These are phyloP conservation scores for Stigmatopora argus DNA, from an alignment of 2,113 vertebrate genomes.

Conservation along the genomic window DNA sequence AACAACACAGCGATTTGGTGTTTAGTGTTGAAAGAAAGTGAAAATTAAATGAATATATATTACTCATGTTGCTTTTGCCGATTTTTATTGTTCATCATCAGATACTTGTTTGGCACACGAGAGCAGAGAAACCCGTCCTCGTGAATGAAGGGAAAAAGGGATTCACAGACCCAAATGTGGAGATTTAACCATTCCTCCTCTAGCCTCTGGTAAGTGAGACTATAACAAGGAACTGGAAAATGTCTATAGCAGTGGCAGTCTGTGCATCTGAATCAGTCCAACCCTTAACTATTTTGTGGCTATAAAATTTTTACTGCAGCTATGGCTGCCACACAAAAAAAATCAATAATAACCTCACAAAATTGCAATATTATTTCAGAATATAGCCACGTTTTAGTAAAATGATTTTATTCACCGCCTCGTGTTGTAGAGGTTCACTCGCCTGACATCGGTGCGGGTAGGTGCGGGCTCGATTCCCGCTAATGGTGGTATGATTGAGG, in stretches of 20 bases:
- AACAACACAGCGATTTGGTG: slow-evolving; percentile 23
- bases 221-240: background rate
- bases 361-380: too few relatives aligned
- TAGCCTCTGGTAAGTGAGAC: slow-evolving; percentile 44
- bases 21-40: slow-evolving; percentile 15
- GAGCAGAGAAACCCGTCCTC: slow-evolving; percentile 95
- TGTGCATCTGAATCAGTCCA: too few relatives aligned
- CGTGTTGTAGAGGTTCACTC: too few relatives aligned
- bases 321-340: too few relatives aligned
- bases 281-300: too few relatives aligned
- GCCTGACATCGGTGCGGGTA: too few relatives aligned
- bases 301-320: background rate
- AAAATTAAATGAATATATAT: slow-evolving; percentile 16
- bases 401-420: too few relatives aligned
- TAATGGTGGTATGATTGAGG: too few relatives aligned
- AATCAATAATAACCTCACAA: too few relatives aligned
- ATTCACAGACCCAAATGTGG: slow-evolving; percentile 93
- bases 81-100: slow-evolving; percentile 52
- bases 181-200: slow-evolving; percentile 77
- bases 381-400: too few relatives aligned
- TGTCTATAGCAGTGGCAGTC: too few relatives aligned
- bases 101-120: slow-evolving; percentile 98
- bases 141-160: slow-evolving; percentile 97
- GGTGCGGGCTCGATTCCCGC: too few relatives aligned
- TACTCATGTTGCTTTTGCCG: slow-evolving; percentile 32